Evolutionary conservation across 2,888 invertebrate genomes (phyloP).

Genomic region (Macroteleia sp.): DNA sequence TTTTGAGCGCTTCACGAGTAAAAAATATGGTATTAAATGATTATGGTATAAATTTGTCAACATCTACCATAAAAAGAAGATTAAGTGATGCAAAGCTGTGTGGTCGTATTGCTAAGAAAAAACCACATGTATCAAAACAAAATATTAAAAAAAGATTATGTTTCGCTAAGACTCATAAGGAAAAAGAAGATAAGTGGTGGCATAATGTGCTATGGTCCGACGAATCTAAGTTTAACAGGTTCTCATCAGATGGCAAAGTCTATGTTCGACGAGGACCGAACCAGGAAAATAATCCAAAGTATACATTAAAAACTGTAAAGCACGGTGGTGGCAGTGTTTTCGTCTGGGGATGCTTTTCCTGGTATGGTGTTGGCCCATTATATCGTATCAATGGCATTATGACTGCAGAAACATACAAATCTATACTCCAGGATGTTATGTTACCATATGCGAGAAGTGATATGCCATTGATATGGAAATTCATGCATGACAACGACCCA

Average conservation of each 20-base stretch:
- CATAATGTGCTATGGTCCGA: conserved; percentile 13
- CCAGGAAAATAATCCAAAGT: conserved; percentile 5
- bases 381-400: conserved; percentile 9
- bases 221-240: conserved; percentile 20
- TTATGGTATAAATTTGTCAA: conserved; percentile 4
- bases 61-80: conserved; percentile 11
- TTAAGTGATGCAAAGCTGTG: conserved; percentile 2
- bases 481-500: conserved; percentile 35
- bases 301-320: conserved; percentile 14
- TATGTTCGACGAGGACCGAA: conserved; percentile 13
- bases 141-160: conserved; percentile 4
- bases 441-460: conserved; percentile 22
- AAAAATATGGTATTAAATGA: background rate
- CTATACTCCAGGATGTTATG: conserved; percentile 25
- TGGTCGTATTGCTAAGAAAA: conserved; percentile 19
- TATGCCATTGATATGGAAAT: conserved; percentile 30
- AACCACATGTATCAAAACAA: conserved; percentile 12
- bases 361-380: conserved; percentile 5
- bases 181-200: conserved; percentile 15
- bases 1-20: background rate
- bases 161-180: background rate
- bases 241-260: conserved; percentile 22
- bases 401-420: conserved; percentile 13
- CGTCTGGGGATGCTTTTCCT: conserved; percentile 13
- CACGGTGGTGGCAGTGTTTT: conserved; percentile 1